Evolutionary conservation across 2,797 vertebrate genomes (phyloP).

Genomic region (Pseudochirops cupreus): DNA sequence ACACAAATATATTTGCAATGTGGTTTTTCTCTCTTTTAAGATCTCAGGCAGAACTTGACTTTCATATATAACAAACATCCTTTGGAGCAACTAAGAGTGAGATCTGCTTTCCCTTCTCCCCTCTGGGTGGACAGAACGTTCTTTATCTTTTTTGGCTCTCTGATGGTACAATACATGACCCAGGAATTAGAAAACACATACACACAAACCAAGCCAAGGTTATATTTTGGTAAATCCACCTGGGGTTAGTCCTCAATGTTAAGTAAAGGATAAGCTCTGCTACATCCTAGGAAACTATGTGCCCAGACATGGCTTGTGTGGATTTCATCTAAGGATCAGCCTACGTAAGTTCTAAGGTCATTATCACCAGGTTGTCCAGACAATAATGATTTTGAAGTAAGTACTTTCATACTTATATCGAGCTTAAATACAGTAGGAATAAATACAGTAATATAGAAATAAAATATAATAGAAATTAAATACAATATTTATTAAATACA

Average conservation of each 20-base stretch:
- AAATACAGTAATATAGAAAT: no score
- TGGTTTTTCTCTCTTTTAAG: background rate
- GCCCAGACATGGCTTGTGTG: background rate
- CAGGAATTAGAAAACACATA: background rate
- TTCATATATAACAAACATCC: background rate
- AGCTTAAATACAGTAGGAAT: background rate
- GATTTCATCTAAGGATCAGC: background rate
- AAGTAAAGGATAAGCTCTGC: background rate
- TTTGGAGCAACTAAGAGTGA: background rate
- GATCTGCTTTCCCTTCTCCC: background rate
- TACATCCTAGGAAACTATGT: background rate
- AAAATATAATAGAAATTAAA: no score
- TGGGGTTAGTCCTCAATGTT: background rate
- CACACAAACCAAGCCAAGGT: background rate
- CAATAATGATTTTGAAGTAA: background rate
- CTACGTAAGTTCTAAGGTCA: background rate
- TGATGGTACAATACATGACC: background rate
- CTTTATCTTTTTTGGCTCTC: background rate
- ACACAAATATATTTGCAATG: background rate
- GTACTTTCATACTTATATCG: background rate
- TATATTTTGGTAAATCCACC: background rate
- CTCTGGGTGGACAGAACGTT: background rate
- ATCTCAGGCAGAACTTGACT: background rate
- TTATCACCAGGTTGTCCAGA: background rate
- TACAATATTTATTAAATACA: no score